Evolutionary conservation across 1,140 invertebrate species (phyloP).

Genomic region (Sycophaga agraensis): DNA sequence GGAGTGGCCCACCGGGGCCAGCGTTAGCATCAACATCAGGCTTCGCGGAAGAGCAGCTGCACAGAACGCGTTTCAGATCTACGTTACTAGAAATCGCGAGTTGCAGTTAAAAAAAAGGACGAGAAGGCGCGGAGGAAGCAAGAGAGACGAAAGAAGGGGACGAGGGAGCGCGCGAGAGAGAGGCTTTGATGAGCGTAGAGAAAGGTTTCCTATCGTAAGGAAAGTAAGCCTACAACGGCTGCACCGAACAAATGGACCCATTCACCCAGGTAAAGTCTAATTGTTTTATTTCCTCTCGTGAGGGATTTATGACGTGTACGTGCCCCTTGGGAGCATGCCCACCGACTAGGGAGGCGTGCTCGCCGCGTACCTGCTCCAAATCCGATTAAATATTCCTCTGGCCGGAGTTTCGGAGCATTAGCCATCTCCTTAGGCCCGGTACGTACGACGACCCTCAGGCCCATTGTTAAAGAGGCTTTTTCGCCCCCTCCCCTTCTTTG

Average conservation of each 20-base stretch:
- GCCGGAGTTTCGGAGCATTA: slow-evolving; percentile 3
- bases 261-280: slow-evolving; percentile 44
- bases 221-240: not conserved
- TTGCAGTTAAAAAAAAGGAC: not conserved
- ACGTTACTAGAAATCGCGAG: not conserved
- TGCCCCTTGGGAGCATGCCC: not conserved
- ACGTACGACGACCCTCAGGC: not conserved
- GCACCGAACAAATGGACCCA: slow-evolving; percentile 42
- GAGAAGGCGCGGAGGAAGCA: not conserved
- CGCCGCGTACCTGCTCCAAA: slow-evolving; percentile 12
- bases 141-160: not conserved
- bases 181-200: not conserved
- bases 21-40: not conserved
- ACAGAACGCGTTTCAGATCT: not conserved
- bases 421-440: not conserved
- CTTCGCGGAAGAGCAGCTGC: slow-evolving; percentile 2
- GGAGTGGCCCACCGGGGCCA: not conserved
- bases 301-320: slow-evolving; percentile 1
- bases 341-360: not conserved
- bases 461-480: too few relatives aligned
- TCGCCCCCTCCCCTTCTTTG: too few relatives aligned
- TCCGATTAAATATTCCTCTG: slow-evolving; percentile 14
- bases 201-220: not conserved
- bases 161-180: not conserved
- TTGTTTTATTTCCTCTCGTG: slow-evolving; percentile 6